Evolutionary conservation across 30 jellyfish, hydroid and myxozoan genomes (phyloP).

Genomic region (Haliclystus octoradiatus): DNA sequence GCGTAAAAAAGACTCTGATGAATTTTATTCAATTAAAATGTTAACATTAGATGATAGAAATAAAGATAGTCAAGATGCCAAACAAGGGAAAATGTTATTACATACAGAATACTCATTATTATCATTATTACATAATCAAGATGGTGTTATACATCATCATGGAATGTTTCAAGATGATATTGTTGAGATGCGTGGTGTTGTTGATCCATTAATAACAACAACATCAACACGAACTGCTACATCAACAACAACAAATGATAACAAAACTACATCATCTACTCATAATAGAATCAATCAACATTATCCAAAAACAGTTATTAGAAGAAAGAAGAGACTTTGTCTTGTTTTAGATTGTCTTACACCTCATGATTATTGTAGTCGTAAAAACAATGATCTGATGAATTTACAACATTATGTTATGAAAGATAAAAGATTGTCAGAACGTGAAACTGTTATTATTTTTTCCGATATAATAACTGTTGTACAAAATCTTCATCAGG

Average conservation of each 20-base stretch:
- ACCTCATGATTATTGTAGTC: constrained; percentile 71
- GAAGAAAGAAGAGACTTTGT: constrained; percentile 67
- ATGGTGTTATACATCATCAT: constrained; percentile 88
- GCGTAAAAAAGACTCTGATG: constrained; percentile 77
- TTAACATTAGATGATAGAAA: constrained; percentile 52
- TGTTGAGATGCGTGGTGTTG: constrained; percentile 23
- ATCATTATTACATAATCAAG: constrained; percentile 72
- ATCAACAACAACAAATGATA: constrained; percentile 24
- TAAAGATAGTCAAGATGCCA: constrained; percentile 58
- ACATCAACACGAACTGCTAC: constrained; percentile 11
- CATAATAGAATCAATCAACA: not conserved
- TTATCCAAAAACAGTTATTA: constrained; percentile 2
- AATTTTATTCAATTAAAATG: constrained; percentile 64
- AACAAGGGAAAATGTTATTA: constrained; percentile 87
- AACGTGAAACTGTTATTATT: constrained; percentile 77
- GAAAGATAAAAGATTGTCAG: constrained; percentile 72
- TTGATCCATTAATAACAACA: constrained; percentile 26
- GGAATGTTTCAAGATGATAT: constrained; percentile 91
- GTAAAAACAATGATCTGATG: constrained; percentile 61
- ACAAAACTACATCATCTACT: constrained; percentile 5
- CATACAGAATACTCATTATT: constrained; percentile 87
- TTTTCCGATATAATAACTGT: constrained; percentile 68
- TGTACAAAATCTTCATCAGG: constrained; percentile 78
- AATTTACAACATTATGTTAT: constrained; percentile 88
- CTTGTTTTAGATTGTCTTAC: constrained; percentile 82